These are phyloP conservation scores for Creontiades dilutus DNA, from an alignment of 2,888 invertebrate species.

Conservation along the genomic window DNA sequence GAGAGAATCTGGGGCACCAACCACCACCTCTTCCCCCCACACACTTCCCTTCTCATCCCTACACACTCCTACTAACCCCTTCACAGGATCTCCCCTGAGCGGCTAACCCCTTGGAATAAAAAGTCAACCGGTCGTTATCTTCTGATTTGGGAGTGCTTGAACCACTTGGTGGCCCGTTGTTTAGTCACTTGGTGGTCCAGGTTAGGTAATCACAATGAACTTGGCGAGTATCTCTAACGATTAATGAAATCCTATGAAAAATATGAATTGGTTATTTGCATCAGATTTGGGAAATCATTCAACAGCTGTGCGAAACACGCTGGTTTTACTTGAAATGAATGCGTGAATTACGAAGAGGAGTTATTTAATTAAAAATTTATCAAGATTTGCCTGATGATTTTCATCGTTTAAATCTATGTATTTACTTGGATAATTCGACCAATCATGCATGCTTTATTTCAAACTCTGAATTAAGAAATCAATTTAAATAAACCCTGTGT, in stretches of 20 bases:
- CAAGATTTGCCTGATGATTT: too few relatives aligned
- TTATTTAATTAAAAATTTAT: too few relatives aligned
- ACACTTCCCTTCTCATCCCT: constrained; percentile 40
- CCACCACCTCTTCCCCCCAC: constrained; percentile 18
- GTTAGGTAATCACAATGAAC: not conserved
- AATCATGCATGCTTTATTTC: too few relatives aligned
- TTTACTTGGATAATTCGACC: too few relatives aligned
- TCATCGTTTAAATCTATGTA: too few relatives aligned
- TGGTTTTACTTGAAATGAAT: too few relatives aligned
- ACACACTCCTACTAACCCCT: constrained; percentile 52
- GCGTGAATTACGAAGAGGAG: too few relatives aligned
- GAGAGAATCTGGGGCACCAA: constrained; percentile 67
- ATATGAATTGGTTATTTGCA: not conserved
- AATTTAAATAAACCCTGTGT: too few relatives aligned
- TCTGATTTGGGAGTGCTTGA: not conserved
- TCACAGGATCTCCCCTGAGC: constrained; percentile 11
- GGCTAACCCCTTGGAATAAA: constrained; percentile 20
- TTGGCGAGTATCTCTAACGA: not conserved
- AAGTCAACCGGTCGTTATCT: constrained; percentile 6
- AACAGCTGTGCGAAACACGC: too few relatives aligned
- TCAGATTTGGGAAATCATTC: not conserved
- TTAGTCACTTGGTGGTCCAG: not conserved
- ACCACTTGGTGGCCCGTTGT: not conserved
- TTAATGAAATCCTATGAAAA: not conserved
- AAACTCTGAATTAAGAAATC: too few relatives aligned